These are phyloP conservation scores for Lerema accius DNA, from an alignment of 1,140 invertebrate species.

Conservation along the genomic window DNA sequence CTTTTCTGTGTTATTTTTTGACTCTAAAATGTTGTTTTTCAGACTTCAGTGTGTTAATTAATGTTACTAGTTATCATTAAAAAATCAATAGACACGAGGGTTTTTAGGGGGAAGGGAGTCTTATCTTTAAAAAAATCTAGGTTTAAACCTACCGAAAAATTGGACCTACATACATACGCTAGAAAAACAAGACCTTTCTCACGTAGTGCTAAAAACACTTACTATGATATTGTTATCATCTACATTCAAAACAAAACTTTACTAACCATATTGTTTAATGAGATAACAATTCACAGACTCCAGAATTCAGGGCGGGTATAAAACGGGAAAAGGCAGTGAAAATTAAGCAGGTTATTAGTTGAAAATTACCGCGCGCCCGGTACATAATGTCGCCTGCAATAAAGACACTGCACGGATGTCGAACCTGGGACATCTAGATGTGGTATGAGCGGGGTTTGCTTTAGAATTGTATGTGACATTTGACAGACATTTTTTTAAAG, in stretches of 20 bases:
- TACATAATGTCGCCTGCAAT: constrained; percentile 68
- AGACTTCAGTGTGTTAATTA: too few relatives aligned
- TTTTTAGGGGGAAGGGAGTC: too few relatives aligned
- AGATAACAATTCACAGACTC: constrained; percentile 25
- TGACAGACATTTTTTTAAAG: too few relatives aligned
- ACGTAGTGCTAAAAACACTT: neutral
- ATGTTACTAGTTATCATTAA: too few relatives aligned
- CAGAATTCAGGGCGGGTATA: constrained; percentile 8
- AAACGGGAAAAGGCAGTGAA: constrained; percentile 55
- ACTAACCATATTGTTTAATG: constrained; percentile 21
- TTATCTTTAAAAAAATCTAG: too few relatives aligned
- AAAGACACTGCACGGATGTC: constrained; percentile 44
- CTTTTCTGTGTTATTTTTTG: too few relatives aligned
- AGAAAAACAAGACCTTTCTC: too few relatives aligned
- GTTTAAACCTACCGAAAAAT: too few relatives aligned
- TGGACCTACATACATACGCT: too few relatives aligned
- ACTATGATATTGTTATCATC: neutral
- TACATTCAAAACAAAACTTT: neutral
- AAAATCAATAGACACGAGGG: too few relatives aligned
- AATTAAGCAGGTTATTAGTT: constrained; percentile 78
- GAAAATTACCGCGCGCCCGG: constrained; percentile 70
- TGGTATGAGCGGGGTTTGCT: neutral
- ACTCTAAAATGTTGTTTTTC: too few relatives aligned
- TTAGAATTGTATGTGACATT: too few relatives aligned
- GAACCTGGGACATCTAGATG: constrained; percentile 34